These are phyloP conservation scores for Zaprionus ghesquierei DNA, from an alignment of 1,140 invertebrate genomes.

Conservation along the genomic window DNA sequence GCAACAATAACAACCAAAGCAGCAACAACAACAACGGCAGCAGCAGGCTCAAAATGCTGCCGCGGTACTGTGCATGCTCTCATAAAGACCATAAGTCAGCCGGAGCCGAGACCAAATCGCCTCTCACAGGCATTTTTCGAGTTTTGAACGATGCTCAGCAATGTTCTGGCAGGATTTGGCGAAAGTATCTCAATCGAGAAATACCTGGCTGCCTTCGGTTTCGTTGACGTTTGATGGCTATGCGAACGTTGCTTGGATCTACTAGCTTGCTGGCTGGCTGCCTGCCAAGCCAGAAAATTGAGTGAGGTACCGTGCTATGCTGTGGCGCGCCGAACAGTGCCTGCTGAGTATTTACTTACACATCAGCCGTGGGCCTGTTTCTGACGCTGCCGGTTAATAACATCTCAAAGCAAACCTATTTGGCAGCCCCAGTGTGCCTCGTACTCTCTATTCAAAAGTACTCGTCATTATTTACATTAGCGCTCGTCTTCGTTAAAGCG, in stretches of 20 bases:
- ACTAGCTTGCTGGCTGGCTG: not conserved
- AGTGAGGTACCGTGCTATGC: slow-evolving; percentile 2
- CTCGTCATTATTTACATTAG: slow-evolving; percentile 37
- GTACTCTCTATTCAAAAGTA: slow-evolving; percentile 11
- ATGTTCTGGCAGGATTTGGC: not conserved
- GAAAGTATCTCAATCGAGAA: slow-evolving; percentile 62
- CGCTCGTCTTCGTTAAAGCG: slow-evolving; percentile 44
- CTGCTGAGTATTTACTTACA: slow-evolving; percentile 34
- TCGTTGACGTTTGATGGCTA: not conserved
- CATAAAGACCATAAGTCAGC: slow-evolving; percentile 13
- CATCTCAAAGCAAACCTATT: slow-evolving; percentile 39
- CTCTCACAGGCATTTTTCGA: slow-evolving; percentile 27
- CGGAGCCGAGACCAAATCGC: not conserved
- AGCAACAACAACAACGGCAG: no score
- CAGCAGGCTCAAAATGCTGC: not conserved
- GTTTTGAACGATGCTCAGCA: slow-evolving; percentile 12
- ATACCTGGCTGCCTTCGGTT: slow-evolving; percentile 37
- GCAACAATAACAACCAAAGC: not conserved
- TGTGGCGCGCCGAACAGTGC: not conserved
- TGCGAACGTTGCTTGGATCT: no score
- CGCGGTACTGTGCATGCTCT: not conserved
- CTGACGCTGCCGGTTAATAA: slow-evolving; percentile 16
- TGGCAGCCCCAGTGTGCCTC: not conserved
- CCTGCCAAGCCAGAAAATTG: slow-evolving; percentile 16
- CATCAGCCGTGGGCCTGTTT: slow-evolving; percentile 13